Conservation (phyloP, 2,797 vertebrate genomes). For the Poecilia wingei region DNA sequence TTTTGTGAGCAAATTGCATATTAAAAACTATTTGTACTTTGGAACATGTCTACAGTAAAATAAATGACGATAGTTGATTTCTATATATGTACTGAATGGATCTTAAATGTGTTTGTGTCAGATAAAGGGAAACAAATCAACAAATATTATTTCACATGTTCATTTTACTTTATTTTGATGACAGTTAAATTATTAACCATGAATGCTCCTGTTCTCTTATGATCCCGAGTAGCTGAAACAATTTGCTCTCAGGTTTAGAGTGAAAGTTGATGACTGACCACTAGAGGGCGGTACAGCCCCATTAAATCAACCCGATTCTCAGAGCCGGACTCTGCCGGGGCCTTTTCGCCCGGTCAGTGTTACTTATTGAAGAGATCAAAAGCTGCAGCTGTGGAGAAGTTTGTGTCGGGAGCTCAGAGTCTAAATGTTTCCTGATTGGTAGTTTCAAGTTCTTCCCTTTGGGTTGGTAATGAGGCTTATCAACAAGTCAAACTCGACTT, state of each 20-base stretch:
- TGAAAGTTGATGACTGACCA: not conserved
- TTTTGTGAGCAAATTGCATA: not conserved
- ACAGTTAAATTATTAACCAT: not conserved
- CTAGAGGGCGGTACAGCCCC: constrained; percentile 40
- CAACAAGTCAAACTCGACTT: not conserved
- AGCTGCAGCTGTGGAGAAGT: not conserved
- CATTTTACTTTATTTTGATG: not conserved
- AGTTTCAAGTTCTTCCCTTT: not conserved
- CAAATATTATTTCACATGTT: not conserved
- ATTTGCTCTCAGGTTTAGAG: not conserved
- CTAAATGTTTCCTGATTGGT: not conserved
- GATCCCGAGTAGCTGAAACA: not conserved
- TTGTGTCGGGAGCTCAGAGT: not conserved
- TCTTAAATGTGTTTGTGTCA: constrained; percentile 1
- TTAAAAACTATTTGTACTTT: not conserved
- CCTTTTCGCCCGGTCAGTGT: not conserved
- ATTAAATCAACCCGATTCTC: constrained; percentile 3
- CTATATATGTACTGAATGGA: not conserved
- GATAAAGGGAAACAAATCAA: constrained; percentile 21
- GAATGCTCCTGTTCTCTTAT: not conserved
- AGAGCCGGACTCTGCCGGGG: not conserved
- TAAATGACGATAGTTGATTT: not conserved
- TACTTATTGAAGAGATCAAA: not conserved
- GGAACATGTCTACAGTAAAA: not conserved
- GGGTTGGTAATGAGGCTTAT: not conserved